Conservation (phyloP, 2,113 vertebrate genomes). For the Pseudorasbora parva region DNA sequence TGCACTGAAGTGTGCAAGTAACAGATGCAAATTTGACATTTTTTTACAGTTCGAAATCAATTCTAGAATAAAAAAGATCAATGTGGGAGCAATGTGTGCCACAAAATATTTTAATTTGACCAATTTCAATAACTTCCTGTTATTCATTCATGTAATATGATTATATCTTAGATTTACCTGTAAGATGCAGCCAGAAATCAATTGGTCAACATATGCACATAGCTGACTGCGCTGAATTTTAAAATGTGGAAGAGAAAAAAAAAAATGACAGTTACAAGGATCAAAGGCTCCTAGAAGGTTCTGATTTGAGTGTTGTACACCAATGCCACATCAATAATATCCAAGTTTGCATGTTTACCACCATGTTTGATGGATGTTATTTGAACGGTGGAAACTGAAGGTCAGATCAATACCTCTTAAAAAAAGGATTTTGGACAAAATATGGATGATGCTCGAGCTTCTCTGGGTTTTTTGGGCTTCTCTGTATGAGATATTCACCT, state of each 20-base stretch:
- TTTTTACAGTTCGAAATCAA: not conserved
- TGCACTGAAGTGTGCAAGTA: slow-evolving; percentile 32
- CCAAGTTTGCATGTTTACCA: slow-evolving; percentile 30
- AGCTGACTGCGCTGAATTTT: slow-evolving; percentile 15
- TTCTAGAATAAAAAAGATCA: not conserved
- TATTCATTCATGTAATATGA: not conserved
- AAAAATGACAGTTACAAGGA: not conserved
- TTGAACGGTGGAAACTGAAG: slow-evolving; percentile 63
- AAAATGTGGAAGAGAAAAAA: not conserved
- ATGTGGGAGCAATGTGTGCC: not conserved
- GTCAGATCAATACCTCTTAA: slow-evolving; percentile 74
- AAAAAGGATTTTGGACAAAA: slow-evolving; percentile 59
- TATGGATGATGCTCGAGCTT: slow-evolving; percentile 43
- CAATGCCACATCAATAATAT: slow-evolving; percentile 21
- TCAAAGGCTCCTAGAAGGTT: not conserved
- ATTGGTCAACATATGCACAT: not conserved
- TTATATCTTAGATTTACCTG: not conserved
- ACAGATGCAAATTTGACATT: slow-evolving; percentile 6
- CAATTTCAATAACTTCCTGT: not conserved
- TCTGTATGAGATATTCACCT: not conserved
- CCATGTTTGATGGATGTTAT: slow-evolving; percentile 39
- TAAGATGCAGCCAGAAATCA: slow-evolving; percentile 1
- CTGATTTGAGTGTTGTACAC: not conserved
- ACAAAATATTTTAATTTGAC: not conserved
- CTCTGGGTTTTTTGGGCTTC: not conserved